Conservation (phyloP, 1,140 invertebrate species). For the Bilobella aurantiaca region DNA sequence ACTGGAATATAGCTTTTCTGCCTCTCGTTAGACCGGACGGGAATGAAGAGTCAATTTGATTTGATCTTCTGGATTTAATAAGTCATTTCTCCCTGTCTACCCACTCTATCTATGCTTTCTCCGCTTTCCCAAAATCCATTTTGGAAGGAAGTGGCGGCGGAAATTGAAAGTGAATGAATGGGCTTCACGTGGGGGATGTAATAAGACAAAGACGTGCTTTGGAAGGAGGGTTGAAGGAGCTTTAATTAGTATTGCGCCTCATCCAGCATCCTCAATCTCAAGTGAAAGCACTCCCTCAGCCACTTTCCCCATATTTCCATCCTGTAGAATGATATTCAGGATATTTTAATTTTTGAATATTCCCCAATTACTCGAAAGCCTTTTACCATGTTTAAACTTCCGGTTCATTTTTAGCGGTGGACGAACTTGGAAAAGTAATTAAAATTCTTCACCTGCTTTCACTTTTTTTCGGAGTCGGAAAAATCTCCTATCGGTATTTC, state of each 20-base stretch:
- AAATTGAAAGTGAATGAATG: conserved; percentile 16
- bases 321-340: too few species aligned
- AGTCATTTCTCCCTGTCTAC: not conserved
- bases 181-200: conserved; percentile 14
- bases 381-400: too few species aligned
- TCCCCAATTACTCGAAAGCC: too few species aligned
- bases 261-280: too few species aligned
- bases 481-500: too few species aligned
- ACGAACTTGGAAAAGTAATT: too few species aligned
- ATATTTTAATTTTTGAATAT: too few species aligned
- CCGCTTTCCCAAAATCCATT: not conserved
- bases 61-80: not conserved
- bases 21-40: not conserved
- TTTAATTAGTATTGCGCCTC: not conserved
- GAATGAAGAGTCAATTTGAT: not conserved
- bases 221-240: not conserved
- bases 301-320: too few species aligned
- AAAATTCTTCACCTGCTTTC: too few species aligned
- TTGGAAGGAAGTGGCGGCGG: not conserved
- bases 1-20: not conserved
- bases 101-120: not conserved
- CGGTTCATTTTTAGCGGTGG: too few species aligned
- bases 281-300: too few species aligned
- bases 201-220: conserved; percentile 5
- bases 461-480: too few species aligned